Evolutionary conservation across 1,140 invertebrate species (phyloP).

Genomic region (Rhyacophila brunnea): DNA sequence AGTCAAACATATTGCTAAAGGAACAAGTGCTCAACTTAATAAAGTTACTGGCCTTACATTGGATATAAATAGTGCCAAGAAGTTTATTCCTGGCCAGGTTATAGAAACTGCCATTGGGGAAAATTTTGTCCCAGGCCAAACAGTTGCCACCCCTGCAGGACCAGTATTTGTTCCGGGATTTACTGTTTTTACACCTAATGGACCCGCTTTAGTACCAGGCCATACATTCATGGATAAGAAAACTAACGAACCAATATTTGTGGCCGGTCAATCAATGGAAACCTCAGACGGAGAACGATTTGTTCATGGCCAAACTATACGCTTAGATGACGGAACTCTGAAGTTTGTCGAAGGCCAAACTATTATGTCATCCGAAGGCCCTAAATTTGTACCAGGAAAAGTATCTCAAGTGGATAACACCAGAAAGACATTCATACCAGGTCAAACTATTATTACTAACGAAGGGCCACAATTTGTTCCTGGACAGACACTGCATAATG

Average conservation of each 20-base stretch:
- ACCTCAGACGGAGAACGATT: constrained; percentile 63
- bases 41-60: constrained; percentile 65
- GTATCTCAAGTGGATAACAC: constrained; percentile 45
- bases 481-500: constrained; percentile 59
- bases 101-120: constrained; percentile 66
- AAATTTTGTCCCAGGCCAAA: constrained; percentile 72
- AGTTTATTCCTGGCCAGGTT: constrained; percentile 68
- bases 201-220: constrained; percentile 68
- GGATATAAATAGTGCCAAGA: constrained; percentile 62
- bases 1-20: constrained; percentile 61
- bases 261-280: constrained; percentile 65
- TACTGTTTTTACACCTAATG: constrained; percentile 65
- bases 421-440: constrained; percentile 62
- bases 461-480: constrained; percentile 62
- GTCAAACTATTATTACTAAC: constrained; percentile 65
- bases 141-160: constrained; percentile 66
- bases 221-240: constrained; percentile 62
- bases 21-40: constrained; percentile 57
- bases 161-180: constrained; percentile 71
- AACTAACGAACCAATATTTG: constrained; percentile 60
- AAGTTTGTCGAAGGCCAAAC: constrained; percentile 68
- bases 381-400: constrained; percentile 69
- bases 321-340: constrained; percentile 57
- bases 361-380: constrained; percentile 61
- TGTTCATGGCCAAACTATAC: constrained; percentile 65